Conservation (phyloP, 2,113 vertebrate species). For the Perca fluviatilis region DNA sequence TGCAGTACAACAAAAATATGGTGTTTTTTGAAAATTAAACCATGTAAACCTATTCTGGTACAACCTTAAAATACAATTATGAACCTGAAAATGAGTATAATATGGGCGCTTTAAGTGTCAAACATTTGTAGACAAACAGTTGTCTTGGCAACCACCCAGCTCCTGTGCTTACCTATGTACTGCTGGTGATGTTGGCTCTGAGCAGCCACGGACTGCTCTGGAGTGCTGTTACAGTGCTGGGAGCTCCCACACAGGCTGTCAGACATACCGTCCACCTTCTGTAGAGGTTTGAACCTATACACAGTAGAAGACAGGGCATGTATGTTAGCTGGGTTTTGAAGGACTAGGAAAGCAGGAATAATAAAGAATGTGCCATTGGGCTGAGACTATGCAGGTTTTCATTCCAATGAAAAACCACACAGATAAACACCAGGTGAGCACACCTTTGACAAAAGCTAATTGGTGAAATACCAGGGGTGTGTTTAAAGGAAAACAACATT, state of each 20-base stretch:
- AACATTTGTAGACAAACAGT: neutral
- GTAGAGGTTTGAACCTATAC: slow-evolving; percentile 91
- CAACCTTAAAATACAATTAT: too few species aligned
- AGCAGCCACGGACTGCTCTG: slow-evolving; percentile 92
- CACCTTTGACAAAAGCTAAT: neutral
- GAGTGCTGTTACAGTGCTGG: slow-evolving; percentile 86
- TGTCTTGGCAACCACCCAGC: neutral
- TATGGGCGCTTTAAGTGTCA: too few species aligned
- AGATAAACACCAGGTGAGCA: neutral
- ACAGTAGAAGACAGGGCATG: slow-evolving; percentile 5
- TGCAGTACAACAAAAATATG: too few species aligned
- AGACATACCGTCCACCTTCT: slow-evolving; percentile 92
- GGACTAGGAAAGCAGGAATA: neutral
- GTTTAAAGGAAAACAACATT: neutral
- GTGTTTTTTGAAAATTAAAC: too few species aligned
- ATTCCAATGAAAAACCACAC: neutral
- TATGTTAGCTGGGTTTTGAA: slow-evolving; percentile 23
- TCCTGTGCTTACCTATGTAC: slow-evolving; percentile 91
- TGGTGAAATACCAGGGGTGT: neutral
- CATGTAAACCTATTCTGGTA: too few species aligned
- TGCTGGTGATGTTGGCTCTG: slow-evolving; percentile 98
- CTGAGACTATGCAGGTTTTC: neutral
- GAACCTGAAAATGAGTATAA: too few species aligned
- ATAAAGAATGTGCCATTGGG: neutral
- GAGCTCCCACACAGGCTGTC: slow-evolving; percentile 87